Evolutionary conservation across 2,113 vertebrate species (phyloP).

Genomic region (Pseudorhombus dupliciocellatus): DNA sequence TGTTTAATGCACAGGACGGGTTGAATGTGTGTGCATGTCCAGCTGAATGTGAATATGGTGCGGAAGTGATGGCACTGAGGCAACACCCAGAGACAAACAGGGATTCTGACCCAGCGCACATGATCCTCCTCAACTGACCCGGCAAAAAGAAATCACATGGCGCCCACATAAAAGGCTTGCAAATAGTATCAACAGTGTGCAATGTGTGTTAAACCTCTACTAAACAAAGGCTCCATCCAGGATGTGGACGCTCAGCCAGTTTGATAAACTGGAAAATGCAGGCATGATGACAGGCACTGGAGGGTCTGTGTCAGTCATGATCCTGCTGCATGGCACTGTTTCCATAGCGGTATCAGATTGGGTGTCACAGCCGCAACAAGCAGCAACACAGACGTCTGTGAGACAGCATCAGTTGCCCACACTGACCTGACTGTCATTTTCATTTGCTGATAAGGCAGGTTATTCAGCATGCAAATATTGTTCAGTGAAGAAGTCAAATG

Average conservation of each 20-base stretch:
- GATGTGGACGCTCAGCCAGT: background rate
- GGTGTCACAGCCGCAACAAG: background rate
- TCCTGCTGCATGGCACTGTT: conserved; percentile 16
- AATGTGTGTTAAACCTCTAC: conserved; percentile 25
- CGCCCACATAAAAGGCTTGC: conserved; percentile 42
- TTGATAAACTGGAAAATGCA: conserved; percentile 28
- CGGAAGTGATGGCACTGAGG: conserved; percentile 11
- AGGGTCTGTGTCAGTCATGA: conserved; percentile 28
- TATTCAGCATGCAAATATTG: background rate
- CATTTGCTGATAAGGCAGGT: background rate
- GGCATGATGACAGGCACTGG: conserved; percentile 23
- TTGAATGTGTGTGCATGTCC: conserved; percentile 5
- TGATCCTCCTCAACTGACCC: conserved; percentile 39
- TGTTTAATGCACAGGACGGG: background rate
- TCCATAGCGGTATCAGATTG: conserved; percentile 36
- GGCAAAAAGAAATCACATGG: conserved; percentile 25
- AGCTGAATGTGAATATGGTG: background rate
- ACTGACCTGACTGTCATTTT: background rate
- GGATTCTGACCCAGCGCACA: conserved; percentile 42
- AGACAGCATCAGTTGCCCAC: background rate
- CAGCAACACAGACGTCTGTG: background rate
- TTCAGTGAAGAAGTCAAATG: background rate
- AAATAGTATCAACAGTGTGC: conserved; percentile 26
- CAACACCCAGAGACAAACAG: conserved; percentile 31
- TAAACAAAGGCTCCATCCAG: conserved; percentile 11